A percentile compares a stretch with the other conserved stretches of the same genome.
Conservation (phyloP, 2,113 vertebrate species). For the Malurus alboscapulatus region DNA sequence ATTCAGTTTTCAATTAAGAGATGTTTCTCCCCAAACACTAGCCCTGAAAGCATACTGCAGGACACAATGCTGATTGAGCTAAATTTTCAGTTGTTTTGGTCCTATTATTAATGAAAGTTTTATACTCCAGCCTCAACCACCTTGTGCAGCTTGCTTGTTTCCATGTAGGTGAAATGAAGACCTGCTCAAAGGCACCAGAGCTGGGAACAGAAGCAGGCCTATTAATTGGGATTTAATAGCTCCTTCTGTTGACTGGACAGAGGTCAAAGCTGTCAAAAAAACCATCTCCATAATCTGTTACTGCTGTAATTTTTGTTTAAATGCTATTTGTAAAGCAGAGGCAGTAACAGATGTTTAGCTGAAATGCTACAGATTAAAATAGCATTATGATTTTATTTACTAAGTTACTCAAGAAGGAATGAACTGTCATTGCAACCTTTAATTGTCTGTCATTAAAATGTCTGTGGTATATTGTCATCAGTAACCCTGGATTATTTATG, state of each 20-base stretch:
- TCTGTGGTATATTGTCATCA: neutral
- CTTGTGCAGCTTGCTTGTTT: neutral
- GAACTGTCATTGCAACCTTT: neutral
- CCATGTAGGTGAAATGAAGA: neutral
- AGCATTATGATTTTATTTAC: conserved; percentile 9
- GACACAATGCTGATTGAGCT: neutral
- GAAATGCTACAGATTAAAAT: conserved; percentile 11
- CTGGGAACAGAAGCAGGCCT: neutral
- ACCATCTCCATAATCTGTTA: neutral
- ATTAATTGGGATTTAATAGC: neutral
- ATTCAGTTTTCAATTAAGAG: neutral
- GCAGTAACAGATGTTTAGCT: neutral
- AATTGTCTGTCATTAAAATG: conserved; percentile 6
- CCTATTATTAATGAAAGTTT: neutral
- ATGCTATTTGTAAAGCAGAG: conserved; percentile 4
- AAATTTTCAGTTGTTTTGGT: neutral
- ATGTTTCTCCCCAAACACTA: neutral
- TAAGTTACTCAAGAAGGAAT: neutral
- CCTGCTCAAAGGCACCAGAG: neutral
- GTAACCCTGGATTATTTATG: neutral
- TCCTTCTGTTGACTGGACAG: neutral
- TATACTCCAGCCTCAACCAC: neutral
- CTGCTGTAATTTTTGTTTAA: neutral
- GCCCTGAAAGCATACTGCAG: neutral
- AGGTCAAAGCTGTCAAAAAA: neutral